Evolutionary conservation across 2,888 invertebrate species (phyloP).

Genomic region (Tolmerus cingulatus): DNA sequence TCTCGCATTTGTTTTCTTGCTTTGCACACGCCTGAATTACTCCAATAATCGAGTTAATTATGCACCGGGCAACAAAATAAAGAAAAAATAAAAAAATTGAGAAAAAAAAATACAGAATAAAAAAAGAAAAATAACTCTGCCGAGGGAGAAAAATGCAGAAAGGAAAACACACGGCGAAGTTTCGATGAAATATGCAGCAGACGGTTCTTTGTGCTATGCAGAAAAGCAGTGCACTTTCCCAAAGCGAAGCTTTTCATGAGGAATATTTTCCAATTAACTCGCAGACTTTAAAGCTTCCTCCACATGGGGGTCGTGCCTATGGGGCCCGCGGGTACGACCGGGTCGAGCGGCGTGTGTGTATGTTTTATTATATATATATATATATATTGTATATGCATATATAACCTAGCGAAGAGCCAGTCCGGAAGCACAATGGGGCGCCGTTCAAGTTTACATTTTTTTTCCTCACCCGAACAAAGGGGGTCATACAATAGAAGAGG

Average conservation of each 20-base stretch:
- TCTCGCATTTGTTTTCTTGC: not conserved
- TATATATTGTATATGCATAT: not conserved
- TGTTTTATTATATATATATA: not conserved
- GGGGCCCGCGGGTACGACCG: not conserved
- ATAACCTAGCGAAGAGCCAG: not conserved
- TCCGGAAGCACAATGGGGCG: constrained; percentile 30
- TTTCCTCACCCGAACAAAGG: constrained; percentile 36
- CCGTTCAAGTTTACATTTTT: constrained; percentile 36
- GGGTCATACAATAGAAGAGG: constrained; percentile 21
- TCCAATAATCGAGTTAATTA: constrained; percentile 35
- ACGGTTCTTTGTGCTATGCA: constrained; percentile 13
- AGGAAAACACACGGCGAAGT: constrained; percentile 4
- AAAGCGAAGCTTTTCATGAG: constrained; percentile 19
- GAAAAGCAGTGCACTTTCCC: not conserved
- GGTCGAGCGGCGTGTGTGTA: not conserved
- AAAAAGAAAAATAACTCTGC: not conserved
- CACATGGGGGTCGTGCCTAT: not conserved
- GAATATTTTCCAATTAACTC: constrained; percentile 40
- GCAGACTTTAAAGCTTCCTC: constrained; percentile 20
- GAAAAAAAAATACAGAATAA: not conserved
- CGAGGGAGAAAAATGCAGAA: not conserved
- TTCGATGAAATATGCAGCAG: constrained; percentile 36
- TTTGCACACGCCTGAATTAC: constrained; percentile 25
- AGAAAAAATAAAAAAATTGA: not conserved
- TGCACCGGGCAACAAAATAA: not conserved